Percentiles rank a stretch among this genome's conserved stretches.
phyloP scores from a whole-genome alignment of 2,797 vertebrate species.

The Tokudaia tokunoshimensis region DNA sequence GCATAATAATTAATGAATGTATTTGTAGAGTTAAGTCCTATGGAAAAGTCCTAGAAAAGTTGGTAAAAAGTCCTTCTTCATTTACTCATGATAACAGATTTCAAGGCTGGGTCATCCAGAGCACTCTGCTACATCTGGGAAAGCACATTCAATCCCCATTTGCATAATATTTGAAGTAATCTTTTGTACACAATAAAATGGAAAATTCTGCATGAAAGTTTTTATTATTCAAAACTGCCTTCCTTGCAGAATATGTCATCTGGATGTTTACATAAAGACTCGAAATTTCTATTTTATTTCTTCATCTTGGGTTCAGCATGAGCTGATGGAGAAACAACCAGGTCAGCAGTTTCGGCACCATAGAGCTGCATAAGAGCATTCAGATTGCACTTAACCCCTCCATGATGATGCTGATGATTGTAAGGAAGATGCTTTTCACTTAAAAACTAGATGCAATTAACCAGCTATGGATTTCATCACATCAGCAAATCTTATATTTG shows the following conservation, averaged over 20 bases:
- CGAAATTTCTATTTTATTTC: conserved; percentile 79
- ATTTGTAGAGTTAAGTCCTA: background rate
- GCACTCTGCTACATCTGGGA: conserved; percentile 73
- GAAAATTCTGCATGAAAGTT: conserved; percentile 82
- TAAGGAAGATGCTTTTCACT: conserved; percentile 85
- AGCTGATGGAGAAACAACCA: conserved; percentile 80
- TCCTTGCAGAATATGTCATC: conserved; percentile 83
- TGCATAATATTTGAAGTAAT: conserved; percentile 71
- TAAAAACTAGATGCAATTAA: conserved; percentile 88
- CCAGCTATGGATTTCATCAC: conserved; percentile 80
- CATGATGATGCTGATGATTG: conserved; percentile 80
- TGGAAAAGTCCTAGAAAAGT: background rate
- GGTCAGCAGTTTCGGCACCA: conserved; percentile 86
- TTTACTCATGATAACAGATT: conserved; percentile 72
- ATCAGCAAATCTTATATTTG: conserved; percentile 85
- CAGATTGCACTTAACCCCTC: conserved; percentile 81
- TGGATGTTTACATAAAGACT: conserved; percentile 85
- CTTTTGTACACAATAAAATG: conserved; percentile 76
- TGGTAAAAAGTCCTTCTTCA: conserved; percentile 58
- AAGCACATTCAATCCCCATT: conserved; percentile 70
- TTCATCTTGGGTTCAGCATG: conserved; percentile 73
- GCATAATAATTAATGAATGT: conserved; percentile 36
- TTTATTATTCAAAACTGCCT: conserved; percentile 80
- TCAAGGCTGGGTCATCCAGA: conserved; percentile 71
- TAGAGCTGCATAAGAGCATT: conserved; percentile 82